Evolutionary conservation across 2,113 vertebrate species (phyloP).

Genomic region (Channa argus): DNA sequence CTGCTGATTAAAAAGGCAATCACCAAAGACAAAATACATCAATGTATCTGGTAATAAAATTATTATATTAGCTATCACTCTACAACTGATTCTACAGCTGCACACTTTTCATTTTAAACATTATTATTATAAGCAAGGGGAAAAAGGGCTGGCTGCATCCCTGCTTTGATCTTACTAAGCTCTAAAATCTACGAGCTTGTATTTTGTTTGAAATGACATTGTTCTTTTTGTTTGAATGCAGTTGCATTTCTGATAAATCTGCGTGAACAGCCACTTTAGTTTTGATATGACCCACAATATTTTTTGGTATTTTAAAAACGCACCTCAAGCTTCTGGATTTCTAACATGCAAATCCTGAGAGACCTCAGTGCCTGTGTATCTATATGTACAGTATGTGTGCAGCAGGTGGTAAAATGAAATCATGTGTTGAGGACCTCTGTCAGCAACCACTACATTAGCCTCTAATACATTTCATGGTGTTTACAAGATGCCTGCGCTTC

Average conservation of each 20-base stretch:
- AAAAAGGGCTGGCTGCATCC: background rate
- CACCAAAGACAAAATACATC: background rate
- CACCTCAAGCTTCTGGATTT: too few species aligned
- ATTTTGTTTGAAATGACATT: background rate
- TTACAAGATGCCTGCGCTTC: constrained; percentile 79
- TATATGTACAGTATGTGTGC: constrained; percentile 36
- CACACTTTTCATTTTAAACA: background rate
- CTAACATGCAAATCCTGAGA: background rate
- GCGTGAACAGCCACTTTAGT: too few species aligned
- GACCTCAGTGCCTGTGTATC: background rate
- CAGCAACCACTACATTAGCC: constrained; percentile 69
- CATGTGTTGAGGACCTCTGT: constrained; percentile 64
- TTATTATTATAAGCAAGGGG: background rate
- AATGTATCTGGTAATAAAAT: background rate
- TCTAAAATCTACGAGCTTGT: background rate
- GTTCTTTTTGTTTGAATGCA: background rate
- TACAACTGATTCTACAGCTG: background rate
- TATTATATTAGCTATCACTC: background rate
- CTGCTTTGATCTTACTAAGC: background rate
- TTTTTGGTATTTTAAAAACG: background rate
- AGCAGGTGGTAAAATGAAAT: constrained; percentile 68
- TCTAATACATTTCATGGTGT: constrained; percentile 75
- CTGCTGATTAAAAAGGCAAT: background rate
- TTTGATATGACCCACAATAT: background rate
- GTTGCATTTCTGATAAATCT: background rate